These are phyloP conservation scores for Napeogenes inachia DNA, from an alignment of 2,888 invertebrate genomes.

Conservation along the genomic window DNA sequence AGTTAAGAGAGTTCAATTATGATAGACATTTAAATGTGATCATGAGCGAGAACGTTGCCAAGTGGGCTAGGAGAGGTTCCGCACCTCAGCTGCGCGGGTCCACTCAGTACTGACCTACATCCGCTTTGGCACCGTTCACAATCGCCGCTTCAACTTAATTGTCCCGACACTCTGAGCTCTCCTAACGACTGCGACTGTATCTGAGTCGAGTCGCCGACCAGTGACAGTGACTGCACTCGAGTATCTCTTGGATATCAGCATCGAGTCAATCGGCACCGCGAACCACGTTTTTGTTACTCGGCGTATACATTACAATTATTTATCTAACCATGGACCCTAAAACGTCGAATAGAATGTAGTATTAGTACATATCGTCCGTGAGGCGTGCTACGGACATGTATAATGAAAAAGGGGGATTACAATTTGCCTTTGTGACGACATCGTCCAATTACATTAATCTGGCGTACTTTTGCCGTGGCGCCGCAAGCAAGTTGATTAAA, in stretches of 20 bases:
- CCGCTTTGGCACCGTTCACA: conserved; percentile 76
- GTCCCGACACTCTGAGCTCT: conserved; percentile 73
- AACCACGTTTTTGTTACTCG: conserved; percentile 33
- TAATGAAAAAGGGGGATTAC: conserved; percentile 73
- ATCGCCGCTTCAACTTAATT: conserved; percentile 77
- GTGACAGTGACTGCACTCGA: conserved; percentile 50
- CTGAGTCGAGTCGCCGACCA: conserved; percentile 55
- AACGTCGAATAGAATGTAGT: conserved; percentile 51
- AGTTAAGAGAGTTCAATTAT: conserved; percentile 24
- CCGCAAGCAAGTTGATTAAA: conserved; percentile 75
- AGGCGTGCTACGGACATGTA: conserved; percentile 60
- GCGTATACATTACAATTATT: conserved; percentile 31
- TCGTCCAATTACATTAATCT: conserved; percentile 76
- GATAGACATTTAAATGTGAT: conserved; percentile 30
- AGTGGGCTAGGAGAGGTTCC: conserved; percentile 50
- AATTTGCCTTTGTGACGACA: conserved; percentile 76
- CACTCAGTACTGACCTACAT: conserved; percentile 74
- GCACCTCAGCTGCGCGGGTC: conserved; percentile 64
- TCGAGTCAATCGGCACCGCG: conserved; percentile 52
- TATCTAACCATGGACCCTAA: conserved; percentile 46
- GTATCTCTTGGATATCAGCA: conserved; percentile 48
- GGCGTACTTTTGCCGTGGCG: conserved; percentile 57
- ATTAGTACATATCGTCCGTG: conserved; percentile 58
- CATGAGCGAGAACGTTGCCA: conserved; percentile 49
- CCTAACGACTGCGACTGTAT: conserved; percentile 75